Base-by-base conservation (phyloP, 2,888 invertebrate genomes). In the Cheilosia urbana region DNA sequence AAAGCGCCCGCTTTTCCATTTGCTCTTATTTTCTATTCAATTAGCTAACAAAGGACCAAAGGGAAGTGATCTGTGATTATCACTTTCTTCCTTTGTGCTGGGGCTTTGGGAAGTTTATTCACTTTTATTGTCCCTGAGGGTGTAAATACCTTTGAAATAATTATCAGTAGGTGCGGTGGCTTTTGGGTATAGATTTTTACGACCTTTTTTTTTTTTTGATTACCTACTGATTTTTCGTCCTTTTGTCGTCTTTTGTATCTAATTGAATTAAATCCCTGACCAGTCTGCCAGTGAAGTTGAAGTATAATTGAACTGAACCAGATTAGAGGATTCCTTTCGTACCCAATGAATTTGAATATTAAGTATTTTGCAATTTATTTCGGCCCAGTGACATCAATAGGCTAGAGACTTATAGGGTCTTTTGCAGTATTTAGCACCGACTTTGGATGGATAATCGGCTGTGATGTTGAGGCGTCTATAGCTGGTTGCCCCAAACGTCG, bases 91-190 rank as follows among this genome's bases (percentile, higher is more conserved):
- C 66, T 49, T 60, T 7, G 65, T 58, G 55, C 60, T 53, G 55
- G 62, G 55, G 62, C 60, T 47, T 60, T 47, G 17, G 58, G 27
- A 45, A 58, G 45, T 78, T 75, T 58, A 68, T 79, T 73, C 79
- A 78, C 37, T 78, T 83, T 78, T 51, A 68, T 78, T 68, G 78
- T 68, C 57, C 78, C 79, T 49, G 57, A 51, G 81, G 76, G 76
- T 58, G 76, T 19, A 79, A 79, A 83, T 83, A 83, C 83, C 83
- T 83, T 83, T 83, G 63, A 79, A 83, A 83, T 83, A 83, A 83
- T 83, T 83, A 83, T 73, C 68, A 73, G 45, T 45, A 73, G 51
- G 66, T 55, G 79, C 37, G 37, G 79, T 13, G 37, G 13, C 62
- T 49, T 49, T 73, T 73, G 30, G 57, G 40, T 47, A 30, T 30